Conservation (phyloP, 2,113 vertebrate species). For the Polypterus bichir region DNA sequence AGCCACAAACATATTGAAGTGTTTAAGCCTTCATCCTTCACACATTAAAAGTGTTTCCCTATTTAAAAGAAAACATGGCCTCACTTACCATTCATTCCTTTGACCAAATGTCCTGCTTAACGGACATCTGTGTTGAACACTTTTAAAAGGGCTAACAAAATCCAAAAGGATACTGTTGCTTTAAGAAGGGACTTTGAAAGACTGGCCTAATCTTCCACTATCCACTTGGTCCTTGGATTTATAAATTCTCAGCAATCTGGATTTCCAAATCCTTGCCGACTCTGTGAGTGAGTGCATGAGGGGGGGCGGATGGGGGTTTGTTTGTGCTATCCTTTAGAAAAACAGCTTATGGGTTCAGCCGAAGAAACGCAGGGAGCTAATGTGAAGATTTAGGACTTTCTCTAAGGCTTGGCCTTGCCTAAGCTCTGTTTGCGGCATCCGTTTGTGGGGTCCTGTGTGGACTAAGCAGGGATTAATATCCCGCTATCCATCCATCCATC, state of each 20-base stretch:
- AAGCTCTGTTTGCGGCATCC: slow-evolving; percentile 84
- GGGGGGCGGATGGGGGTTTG: slow-evolving; percentile 52
- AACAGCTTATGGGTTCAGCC: slow-evolving; percentile 86
- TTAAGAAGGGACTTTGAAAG: slow-evolving; percentile 52
- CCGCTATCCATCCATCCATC: slow-evolving; percentile 79
- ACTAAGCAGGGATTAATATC: slow-evolving; percentile 98
- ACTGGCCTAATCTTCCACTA: slow-evolving; percentile 64
- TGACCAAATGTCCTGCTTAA: slow-evolving; percentile 28
- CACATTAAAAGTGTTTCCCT: slow-evolving; percentile 2
- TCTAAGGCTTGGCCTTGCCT: slow-evolving; percentile 77
- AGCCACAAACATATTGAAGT: too few species aligned
- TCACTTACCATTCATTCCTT: slow-evolving; percentile 16
- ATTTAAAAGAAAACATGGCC: slow-evolving; percentile 20
- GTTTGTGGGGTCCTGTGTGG: slow-evolving; percentile 78
- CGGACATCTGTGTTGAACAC: slow-evolving; percentile 49
- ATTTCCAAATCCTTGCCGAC: slow-evolving; percentile 74
- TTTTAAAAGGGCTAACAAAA: slow-evolving; percentile 33
- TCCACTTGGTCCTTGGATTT: slow-evolving; percentile 63
- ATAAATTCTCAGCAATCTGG: slow-evolving; percentile 65
- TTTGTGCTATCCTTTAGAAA: slow-evolving; percentile 92
- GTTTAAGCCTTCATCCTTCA: slow-evolving; percentile 1
- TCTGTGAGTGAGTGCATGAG: slow-evolving; percentile 41
- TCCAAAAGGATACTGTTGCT: slow-evolving; percentile 54
- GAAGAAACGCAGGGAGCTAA: slow-evolving; percentile 86
- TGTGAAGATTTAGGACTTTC: slow-evolving; percentile 93